Evolutionary conservation across 1,140 invertebrate genomes (phyloP).

Genomic region (Drosophila ficusphila): DNA sequence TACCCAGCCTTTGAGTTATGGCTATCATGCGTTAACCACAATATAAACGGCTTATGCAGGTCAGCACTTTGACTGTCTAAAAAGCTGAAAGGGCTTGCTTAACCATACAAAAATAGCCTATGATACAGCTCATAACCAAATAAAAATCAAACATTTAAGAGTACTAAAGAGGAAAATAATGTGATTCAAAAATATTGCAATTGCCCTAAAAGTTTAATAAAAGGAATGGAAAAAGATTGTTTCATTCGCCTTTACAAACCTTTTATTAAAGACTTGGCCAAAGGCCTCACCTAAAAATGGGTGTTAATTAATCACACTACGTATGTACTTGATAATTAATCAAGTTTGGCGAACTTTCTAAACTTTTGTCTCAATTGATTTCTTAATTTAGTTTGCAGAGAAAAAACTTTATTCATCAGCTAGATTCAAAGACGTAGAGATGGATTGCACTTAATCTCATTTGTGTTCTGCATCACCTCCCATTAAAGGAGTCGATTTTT

Average conservation of each 20-base stretch:
- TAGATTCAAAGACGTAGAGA: too few relatives aligned
- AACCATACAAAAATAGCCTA: slow-evolving; percentile 1
- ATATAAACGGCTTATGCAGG: slow-evolving; percentile 54
- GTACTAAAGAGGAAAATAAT: too few relatives aligned
- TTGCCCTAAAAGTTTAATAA: too few relatives aligned
- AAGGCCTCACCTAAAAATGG: too few relatives aligned
- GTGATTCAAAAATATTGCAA: too few relatives aligned
- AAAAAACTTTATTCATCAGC: too few relatives aligned
- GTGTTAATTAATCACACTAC: too few relatives aligned
- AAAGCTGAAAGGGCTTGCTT: background rate
- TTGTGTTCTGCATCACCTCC: background rate
- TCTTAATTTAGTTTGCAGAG: too few relatives aligned
- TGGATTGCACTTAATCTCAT: slow-evolving; percentile 4
- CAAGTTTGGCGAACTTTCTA: background rate
- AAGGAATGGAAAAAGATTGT: too few relatives aligned
- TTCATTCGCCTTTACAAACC: too few relatives aligned
- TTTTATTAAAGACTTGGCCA: too few relatives aligned
- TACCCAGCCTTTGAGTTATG: slow-evolving; percentile 65
- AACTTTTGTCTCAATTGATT: background rate
- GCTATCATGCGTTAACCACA: slow-evolving; percentile 60
- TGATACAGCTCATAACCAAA: background rate
- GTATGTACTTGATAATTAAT: too few relatives aligned
- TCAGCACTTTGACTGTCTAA: slow-evolving; percentile 14
- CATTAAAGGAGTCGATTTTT: slow-evolving; percentile 13
- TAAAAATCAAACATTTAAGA: background rate